These are phyloP conservation scores for Leptopilina syphax DNA, from an alignment of 2,888 invertebrate genomes.

Conservation along the genomic window DNA sequence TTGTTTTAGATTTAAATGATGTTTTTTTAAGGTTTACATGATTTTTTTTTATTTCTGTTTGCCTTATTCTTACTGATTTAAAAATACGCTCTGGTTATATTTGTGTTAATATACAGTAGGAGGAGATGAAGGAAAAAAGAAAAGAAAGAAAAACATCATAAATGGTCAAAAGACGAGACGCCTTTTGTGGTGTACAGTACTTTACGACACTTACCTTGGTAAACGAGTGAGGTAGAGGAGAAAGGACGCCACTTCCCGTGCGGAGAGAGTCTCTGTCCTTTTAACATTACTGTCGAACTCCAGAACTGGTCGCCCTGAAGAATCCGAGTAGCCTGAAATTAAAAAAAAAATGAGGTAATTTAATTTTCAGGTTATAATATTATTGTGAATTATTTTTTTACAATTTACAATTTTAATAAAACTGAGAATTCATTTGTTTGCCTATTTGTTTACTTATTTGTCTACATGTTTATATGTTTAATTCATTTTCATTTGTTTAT, in stretches of 20 bases:
- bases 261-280: slow-evolving; percentile 81
- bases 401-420: no score
- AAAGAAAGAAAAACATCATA: background rate
- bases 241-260: slow-evolving; percentile 84
- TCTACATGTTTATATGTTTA: no score
- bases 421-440: no score
- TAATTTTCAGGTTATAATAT: no score
- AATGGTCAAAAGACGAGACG: background rate
- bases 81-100: background rate
- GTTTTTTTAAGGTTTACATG: background rate
- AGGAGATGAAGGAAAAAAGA: background rate
- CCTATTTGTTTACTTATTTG: no score
- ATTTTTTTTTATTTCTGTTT: background rate
- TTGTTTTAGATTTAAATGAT: background rate
- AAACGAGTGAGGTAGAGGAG: slow-evolving; percentile 85
- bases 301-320: slow-evolving; percentile 82
- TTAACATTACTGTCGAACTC: slow-evolving; percentile 81
- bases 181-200: background rate
- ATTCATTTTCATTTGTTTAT: no score
- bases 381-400: no score
- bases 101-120: background rate
- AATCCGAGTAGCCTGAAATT: slow-evolving; percentile 82
- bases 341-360: slow-evolving; percentile 36
- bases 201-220: slow-evolving; percentile 80
- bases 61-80: background rate